Evolutionary conservation across 2,888 invertebrate genomes (phyloP).

Genomic region (Limenitis arthemis): DNA sequence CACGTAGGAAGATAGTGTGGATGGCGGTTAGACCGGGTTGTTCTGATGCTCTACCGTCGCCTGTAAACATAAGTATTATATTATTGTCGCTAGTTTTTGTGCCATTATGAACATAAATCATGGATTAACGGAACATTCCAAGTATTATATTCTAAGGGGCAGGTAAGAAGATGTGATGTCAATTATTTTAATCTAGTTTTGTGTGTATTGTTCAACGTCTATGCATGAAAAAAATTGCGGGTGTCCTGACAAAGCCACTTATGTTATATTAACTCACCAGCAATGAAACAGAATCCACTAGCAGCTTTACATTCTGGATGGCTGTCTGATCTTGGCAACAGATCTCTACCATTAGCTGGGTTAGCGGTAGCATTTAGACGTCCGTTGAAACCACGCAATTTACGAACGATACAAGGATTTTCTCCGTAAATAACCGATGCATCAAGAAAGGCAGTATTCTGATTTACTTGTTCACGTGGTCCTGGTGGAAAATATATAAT

Average conservation of each 20-base stretch:
- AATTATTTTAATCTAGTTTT: too few relatives aligned
- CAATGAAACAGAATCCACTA: slow-evolving; percentile 90
- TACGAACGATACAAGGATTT: slow-evolving; percentile 83
- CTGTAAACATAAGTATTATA: slow-evolving; percentile 35
- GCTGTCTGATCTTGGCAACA: slow-evolving; percentile 82
- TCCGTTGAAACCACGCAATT: slow-evolving; percentile 85
- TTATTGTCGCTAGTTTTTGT: neutral
- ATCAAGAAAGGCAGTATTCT: slow-evolving; percentile 92
- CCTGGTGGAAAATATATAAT: slow-evolving; percentile 52
- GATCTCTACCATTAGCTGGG: slow-evolving; percentile 81
- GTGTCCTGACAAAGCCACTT: too few relatives aligned
- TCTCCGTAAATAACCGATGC: slow-evolving; percentile 93
- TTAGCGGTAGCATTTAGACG: slow-evolving; percentile 86
- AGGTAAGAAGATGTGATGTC: too few relatives aligned
- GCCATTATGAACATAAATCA: neutral
- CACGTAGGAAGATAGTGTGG: slow-evolving; percentile 90
- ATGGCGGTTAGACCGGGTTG: slow-evolving; percentile 91
- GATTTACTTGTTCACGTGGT: slow-evolving; percentile 93
- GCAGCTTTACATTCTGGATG: slow-evolving; percentile 92
- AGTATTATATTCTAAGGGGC: too few relatives aligned
- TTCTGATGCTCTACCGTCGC: slow-evolving; percentile 93
- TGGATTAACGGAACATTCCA: too few relatives aligned
- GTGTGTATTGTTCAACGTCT: too few relatives aligned
- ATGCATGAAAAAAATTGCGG: too few relatives aligned
- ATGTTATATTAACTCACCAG: slow-evolving; percentile 66